A percentile compares a stretch with the other conserved stretches of the same genome.
Evolutionary conservation across 2,888 invertebrate genomes (phyloP).

Genomic region (Baronia brevicornis): DNA sequence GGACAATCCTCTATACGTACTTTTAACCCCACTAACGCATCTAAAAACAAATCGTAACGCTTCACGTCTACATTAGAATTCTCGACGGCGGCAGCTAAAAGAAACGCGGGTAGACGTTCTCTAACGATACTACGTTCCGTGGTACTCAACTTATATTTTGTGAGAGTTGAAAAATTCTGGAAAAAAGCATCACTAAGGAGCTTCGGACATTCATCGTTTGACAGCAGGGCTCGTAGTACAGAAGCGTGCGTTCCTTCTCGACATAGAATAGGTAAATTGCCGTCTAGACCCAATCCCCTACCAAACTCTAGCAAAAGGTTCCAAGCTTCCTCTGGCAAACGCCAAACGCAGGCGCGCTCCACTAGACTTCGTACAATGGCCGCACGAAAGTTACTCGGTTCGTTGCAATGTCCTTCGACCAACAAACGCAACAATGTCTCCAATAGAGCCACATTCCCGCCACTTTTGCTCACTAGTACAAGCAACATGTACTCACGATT

Average conservation of each 20-base stretch:
- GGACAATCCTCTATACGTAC: conserved; percentile 24
- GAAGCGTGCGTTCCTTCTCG: conserved; percentile 48
- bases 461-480: conserved; percentile 53
- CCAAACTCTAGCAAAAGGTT: conserved; percentile 35
- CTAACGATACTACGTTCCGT: conserved; percentile 30
- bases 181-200: conserved; percentile 30
- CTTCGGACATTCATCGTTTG: conserved; percentile 20
- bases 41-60: conserved; percentile 27
- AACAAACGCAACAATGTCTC: conserved; percentile 34
- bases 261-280: conserved; percentile 33
- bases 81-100: conserved; percentile 24
- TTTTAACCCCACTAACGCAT: conserved; percentile 31
- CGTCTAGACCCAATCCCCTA: conserved; percentile 45
- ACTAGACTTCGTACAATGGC: conserved; percentile 48
- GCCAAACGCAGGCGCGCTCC: conserved; percentile 46
- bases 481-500: conserved; percentile 47
- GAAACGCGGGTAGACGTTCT: conserved; percentile 22
- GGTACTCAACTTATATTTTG: conserved; percentile 33
- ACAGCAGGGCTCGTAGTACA: conserved; percentile 37
- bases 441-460: conserved; percentile 34
- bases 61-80: conserved; percentile 15
- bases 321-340: conserved; percentile 40
- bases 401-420: conserved; percentile 36
- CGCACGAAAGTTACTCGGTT: conserved; percentile 42
- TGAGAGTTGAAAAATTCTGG: conserved; percentile 33